Evolutionary conservation across 2,113 vertebrate species (phyloP).

Genomic region (Misgurnus mizolepis): DNA sequence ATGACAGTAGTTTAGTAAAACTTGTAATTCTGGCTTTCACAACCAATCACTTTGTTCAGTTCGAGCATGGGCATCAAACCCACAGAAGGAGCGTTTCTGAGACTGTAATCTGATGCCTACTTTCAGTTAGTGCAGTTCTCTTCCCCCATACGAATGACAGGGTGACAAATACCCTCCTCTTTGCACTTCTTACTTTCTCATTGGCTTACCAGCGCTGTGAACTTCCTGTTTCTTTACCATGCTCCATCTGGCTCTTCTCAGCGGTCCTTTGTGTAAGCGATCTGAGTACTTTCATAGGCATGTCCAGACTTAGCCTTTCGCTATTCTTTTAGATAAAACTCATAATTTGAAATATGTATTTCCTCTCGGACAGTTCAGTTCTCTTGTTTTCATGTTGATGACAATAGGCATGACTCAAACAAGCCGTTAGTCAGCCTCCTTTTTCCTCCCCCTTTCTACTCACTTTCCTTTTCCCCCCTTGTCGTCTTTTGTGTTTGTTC

Average conservation of each 20-base stretch:
- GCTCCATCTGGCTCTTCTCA: constrained; percentile 53
- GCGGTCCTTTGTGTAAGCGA: constrained; percentile 67
- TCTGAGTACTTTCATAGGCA: constrained; percentile 55
- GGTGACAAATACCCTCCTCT: constrained; percentile 37
- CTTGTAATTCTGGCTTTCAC: neutral
- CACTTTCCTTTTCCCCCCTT: constrained; percentile 19
- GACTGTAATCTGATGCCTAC: constrained; percentile 69
- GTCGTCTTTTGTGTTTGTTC: neutral
- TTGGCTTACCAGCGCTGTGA: constrained; percentile 50
- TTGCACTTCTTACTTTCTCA: neutral
- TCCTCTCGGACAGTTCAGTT: neutral
- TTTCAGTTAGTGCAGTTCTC: constrained; percentile 64
- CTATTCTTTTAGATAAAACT: neutral
- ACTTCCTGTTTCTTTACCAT: constrained; percentile 69
- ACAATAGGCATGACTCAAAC: constrained; percentile 14
- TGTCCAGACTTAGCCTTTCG: constrained; percentile 37
- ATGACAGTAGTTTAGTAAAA: neutral
- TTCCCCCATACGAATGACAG: constrained; percentile 48
- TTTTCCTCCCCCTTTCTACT: neutral
- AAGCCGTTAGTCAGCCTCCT: constrained; percentile 3
- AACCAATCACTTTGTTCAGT: neutral
- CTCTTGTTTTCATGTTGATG: constrained; percentile 19
- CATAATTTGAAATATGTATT: neutral
- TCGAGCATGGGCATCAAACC: neutral
- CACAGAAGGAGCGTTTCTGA: neutral